These are phyloP conservation scores for Hydropsyche betteni DNA, from an alignment of 2,888 invertebrate species.

Conservation along the genomic window DNA sequence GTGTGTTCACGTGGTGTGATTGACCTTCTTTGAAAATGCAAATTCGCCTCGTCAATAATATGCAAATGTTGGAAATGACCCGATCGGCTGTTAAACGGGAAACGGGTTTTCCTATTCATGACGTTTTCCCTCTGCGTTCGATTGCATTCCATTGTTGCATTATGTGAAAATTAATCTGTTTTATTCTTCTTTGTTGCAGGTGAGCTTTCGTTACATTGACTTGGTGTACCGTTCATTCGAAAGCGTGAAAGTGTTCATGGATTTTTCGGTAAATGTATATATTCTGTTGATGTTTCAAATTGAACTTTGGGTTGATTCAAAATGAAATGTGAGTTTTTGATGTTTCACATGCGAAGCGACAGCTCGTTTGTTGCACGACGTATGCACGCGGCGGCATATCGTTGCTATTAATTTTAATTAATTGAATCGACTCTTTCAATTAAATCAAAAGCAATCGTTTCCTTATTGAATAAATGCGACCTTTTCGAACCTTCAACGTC, in stretches of 20 bases:
- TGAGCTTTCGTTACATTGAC: neutral
- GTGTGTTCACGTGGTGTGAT: neutral
- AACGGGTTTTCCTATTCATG: neutral
- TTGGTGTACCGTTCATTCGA: neutral
- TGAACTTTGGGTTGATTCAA: neutral
- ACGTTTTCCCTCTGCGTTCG: neutral
- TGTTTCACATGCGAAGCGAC: neutral
- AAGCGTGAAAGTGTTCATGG: neutral
- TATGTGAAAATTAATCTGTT: neutral
- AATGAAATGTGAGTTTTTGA: neutral
- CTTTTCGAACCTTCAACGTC: neutral
- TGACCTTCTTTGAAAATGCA: conserved; percentile 27
- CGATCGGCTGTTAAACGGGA: neutral
- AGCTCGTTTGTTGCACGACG: neutral
- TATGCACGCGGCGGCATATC: conserved; percentile 2
- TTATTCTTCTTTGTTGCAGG: neutral
- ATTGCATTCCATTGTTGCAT: neutral
- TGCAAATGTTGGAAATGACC: conserved; percentile 4
- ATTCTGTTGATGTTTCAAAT: neutral
- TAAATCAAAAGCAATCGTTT: neutral
- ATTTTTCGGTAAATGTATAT: neutral
- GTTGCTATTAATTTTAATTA: conserved; percentile 13
- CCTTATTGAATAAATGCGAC: conserved; percentile 8
- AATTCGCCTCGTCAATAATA: conserved; percentile 7
- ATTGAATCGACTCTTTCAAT: conserved; percentile 1